Conservation (phyloP, 2,888 invertebrate genomes). For the Boloria selene region DNA sequence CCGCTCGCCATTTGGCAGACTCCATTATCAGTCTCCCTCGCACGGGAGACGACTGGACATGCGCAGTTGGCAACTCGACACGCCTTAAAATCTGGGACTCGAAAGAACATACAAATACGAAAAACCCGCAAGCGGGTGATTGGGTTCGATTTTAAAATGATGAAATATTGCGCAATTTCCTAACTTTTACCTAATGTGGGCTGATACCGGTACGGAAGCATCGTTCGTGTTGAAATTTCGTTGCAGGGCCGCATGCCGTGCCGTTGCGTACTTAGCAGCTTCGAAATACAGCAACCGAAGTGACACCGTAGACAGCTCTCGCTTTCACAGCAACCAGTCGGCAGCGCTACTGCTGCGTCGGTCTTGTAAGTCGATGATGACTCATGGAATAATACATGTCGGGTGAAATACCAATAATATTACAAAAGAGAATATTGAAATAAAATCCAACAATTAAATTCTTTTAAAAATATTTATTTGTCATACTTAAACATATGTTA, state of each 20-base stretch:
- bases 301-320: constrained; percentile 45
- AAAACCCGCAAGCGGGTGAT: constrained; percentile 54
- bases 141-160: constrained; percentile 41
- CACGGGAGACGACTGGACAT: constrained; percentile 3
- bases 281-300: constrained; percentile 45
- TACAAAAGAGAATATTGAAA: constrained; percentile 49
- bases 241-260: constrained; percentile 50
- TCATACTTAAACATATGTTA: constrained; percentile 81
- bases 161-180: constrained; percentile 63
- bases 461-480: constrained; percentile 66
- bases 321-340: constrained; percentile 58
- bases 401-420: constrained; percentile 71
- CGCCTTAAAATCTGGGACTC: constrained; percentile 37
- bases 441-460: constrained; percentile 58
- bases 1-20: constrained; percentile 24
- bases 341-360: constrained; percentile 57
- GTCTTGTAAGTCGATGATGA: constrained; percentile 70
- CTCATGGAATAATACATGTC: constrained; percentile 81
- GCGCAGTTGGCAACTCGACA: constrained; percentile 28
- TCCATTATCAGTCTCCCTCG: constrained; percentile 12
- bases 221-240: constrained; percentile 48
- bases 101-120: constrained; percentile 69
- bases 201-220: constrained; percentile 72
- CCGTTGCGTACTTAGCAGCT: constrained; percentile 46
- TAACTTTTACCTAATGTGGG: constrained; percentile 78